Percentiles rank a stretch among this genome's conserved stretches.
Evolutionary conservation across 2,113 vertebrate genomes (phyloP).

Genomic region (Coturnix japonica): DNA sequence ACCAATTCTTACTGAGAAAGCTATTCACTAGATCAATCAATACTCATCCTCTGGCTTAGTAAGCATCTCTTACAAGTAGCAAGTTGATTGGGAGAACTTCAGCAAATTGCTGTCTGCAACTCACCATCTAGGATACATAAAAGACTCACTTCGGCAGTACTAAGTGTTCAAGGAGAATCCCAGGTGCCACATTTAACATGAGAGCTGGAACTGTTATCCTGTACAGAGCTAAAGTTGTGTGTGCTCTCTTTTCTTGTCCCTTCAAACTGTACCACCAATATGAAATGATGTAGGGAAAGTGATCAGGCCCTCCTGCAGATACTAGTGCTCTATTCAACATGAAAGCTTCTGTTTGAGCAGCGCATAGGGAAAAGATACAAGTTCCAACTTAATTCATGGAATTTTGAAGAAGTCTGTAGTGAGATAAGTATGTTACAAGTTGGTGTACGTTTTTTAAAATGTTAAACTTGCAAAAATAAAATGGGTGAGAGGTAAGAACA

Average conservation of each 20-base stretch:
- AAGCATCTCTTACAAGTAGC: background rate
- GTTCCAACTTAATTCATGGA: background rate
- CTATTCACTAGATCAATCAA: background rate
- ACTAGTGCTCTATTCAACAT: rapidly evolving
- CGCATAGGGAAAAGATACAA: background rate
- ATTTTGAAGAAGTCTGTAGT: background rate
- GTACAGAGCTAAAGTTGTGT: background rate
- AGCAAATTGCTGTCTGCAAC: background rate
- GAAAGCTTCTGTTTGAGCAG: background rate
- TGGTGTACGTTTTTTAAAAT: background rate
- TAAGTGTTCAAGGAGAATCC: background rate
- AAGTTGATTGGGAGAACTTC: background rate
- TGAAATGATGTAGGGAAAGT: background rate
- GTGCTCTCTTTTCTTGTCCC: background rate
- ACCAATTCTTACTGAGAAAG: background rate
- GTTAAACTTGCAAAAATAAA: background rate
- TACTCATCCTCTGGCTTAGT: background rate
- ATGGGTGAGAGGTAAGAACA: background rate
- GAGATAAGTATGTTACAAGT: background rate
- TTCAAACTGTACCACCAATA: background rate
- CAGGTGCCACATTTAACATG: background rate
- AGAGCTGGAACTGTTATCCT: background rate
- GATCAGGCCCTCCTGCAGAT: background rate
- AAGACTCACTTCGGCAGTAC: background rate
- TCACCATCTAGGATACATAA: background rate